Evolutionary conservation across 2,797 vertebrate genomes (phyloP), one percentile per base, ranked within the genome.

Genomic region (Clarias laeviceps): DNA sequence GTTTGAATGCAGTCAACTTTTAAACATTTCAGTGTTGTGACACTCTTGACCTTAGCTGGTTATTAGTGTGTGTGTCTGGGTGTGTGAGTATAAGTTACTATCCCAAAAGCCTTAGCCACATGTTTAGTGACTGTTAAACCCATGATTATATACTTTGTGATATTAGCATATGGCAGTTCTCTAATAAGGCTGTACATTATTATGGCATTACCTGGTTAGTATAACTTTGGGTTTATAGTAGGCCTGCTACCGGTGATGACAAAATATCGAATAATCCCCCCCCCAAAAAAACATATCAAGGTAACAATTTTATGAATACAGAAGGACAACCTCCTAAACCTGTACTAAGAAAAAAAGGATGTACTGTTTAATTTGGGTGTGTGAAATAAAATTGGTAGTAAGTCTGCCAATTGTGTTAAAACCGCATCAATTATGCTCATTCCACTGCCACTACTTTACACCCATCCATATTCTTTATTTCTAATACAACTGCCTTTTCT

Each of bases 21-120:
- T 86, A 34, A 56, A 29, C 32, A n/a, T 68, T 82, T 83, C 66
- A 64, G 59, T 76, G 50, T 56, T 74, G n/a, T 57, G 27, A 56
- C 27, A 29, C 50, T 56, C 50, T 29, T 57, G 5, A 15, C 27
- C 27, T 59, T 20, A 77, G 22, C 76, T 37, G 20, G 29, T 59
- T 50, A 70, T 84, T 82, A 86, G 70, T 65, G 27, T 57, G 40
- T 37, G 4, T 50, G 24, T 32, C 5, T 74, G 18, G 8, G 34
- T 66, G 34, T 84, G 72, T 66, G 27, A 68, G 54, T 84, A 20
- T n/a, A n/a, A n/a, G n/a, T 22, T 34, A 12, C 54, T 32, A 34
- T 34, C 4, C 9, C 74, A 59, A 11, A 66, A 15, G 3, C 70
- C 70, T 34, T 40, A 24, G 82, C 57, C 73, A 70, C n/a, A 62